Base-by-base conservation (phyloP, 2,888 invertebrate genomes). In the Endomychus coccineus region DNA sequence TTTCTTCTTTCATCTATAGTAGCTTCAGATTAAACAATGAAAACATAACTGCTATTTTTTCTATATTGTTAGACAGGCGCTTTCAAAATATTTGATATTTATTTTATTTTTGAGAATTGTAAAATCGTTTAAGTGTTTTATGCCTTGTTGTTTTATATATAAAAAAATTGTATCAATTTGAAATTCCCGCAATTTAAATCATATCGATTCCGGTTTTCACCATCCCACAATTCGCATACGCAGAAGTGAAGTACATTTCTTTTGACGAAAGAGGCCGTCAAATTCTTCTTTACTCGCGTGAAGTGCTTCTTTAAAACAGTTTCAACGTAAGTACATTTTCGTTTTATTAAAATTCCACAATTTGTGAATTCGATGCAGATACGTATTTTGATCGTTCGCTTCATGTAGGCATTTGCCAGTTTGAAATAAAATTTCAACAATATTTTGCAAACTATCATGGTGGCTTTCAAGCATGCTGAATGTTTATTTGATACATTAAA, bases 261-360 rank as follows among this genome's bases (percentile, higher is more conserved):
- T 45, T 46, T 48, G 44, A 49, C 45, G 41, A 46, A 33, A 27
- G 27, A 34, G 38, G 43, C 48, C 42, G 43, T 46, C 50, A 45
- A 43, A 45, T 56, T 52, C 46, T 57, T 54, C 53, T 59, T 56
- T 57, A 58, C 55, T 62, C 58, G 60, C 59, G 56, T 56, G 60
- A 57, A 59, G 63, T 62, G 63, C 56, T 64, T 65, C 63, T 61
- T 59, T 57, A 59, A 58, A 64, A 60, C 59, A 57, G 67, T 65
- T 58, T 62, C 58, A 59, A 65, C 58, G 67, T 67, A 55, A 66
- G 67, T 66, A 55, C 32, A 27, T 24, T 19, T 6, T 12, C 15
- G 14, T 28, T 28, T 4, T 16, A 16, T 28, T 10, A 3, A 6
- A 14, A 4, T 9, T 28, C 16, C 5, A 2, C 10, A 3, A 12